Evolutionary conservation across 2,888 invertebrate genomes (phyloP).

Genomic region (Ptilodon capucinus): DNA sequence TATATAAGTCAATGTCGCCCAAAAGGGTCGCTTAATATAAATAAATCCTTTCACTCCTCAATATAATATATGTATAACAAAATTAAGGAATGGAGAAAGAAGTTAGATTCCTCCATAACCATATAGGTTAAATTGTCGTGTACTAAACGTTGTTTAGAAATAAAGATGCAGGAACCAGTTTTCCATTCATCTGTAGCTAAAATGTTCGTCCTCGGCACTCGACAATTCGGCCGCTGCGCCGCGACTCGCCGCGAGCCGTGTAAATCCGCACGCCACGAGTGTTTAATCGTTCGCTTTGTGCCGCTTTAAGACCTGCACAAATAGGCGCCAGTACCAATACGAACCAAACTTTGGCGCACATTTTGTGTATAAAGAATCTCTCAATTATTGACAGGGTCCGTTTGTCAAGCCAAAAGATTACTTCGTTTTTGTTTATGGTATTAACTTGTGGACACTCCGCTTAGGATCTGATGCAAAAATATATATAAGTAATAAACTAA

Average conservation of each 20-base stretch:
- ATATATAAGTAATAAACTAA: background rate
- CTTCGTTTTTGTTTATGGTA: background rate
- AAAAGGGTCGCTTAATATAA: too few relatives aligned
- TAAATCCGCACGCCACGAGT: slow-evolving; percentile 43
- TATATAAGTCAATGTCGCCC: too few relatives aligned
- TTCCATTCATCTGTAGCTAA: background rate
- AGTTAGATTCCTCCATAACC: too few relatives aligned
- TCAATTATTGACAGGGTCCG: background rate
- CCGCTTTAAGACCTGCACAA: too few relatives aligned
- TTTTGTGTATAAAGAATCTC: slow-evolving; percentile 38
- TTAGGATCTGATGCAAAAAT: background rate
- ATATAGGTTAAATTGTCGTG: too few relatives aligned
- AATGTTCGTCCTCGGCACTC: slow-evolving; percentile 45
- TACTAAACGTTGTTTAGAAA: too few relatives aligned
- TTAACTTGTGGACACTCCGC: background rate
- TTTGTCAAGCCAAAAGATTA: background rate
- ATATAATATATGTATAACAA: too few relatives aligned
- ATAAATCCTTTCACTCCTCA: too few relatives aligned
- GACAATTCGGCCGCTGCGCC: slow-evolving; percentile 36
- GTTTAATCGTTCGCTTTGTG: slow-evolving; percentile 71
- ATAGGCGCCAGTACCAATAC: too few relatives aligned
- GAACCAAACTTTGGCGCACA: slow-evolving; percentile 27
- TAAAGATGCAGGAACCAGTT: too few relatives aligned
- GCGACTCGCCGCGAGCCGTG: slow-evolving; percentile 10
- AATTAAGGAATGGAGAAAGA: too few relatives aligned